Evolutionary conservation across 1,140 invertebrate genomes (phyloP).

Genomic region (Anoplophora glabripennis): DNA sequence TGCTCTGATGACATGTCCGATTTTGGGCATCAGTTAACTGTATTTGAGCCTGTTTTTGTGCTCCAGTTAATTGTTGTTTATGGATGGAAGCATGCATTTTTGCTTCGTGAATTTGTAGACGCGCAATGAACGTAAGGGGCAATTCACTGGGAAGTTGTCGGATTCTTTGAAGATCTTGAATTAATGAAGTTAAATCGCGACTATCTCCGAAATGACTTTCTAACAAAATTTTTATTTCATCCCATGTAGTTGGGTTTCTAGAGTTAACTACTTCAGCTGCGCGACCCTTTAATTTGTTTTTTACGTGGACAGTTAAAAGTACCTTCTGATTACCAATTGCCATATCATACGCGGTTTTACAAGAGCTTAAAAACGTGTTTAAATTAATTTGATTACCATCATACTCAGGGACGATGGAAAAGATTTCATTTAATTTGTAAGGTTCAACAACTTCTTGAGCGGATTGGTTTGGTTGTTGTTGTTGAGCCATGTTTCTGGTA

Average conservation of each 20-base stretch:
- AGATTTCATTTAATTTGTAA: constrained; percentile 18
- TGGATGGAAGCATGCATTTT: constrained; percentile 13
- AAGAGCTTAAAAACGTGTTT: constrained; percentile 13
- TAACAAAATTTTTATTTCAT: constrained; percentile 15
- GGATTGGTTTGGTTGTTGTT: no score
- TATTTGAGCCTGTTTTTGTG: constrained; percentile 17
- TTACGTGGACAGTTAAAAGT: constrained; percentile 18
- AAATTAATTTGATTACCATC: constrained; percentile 17
- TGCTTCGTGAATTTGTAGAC: constrained; percentile 9
- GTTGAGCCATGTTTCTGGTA: no score
- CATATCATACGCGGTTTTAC: constrained; percentile 9
- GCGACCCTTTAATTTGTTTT: constrained; percentile 16
- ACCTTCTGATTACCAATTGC: constrained; percentile 3
- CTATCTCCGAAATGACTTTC: constrained; percentile 14
- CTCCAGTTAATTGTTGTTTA: constrained; percentile 4
- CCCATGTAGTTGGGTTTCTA: constrained; percentile 5
- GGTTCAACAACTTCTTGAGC: no score
- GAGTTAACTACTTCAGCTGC: constrained; percentile 12
- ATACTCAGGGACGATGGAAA: constrained; percentile 18
- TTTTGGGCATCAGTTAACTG: no score
- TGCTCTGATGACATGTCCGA: constrained; percentile 12
- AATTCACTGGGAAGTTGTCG: constrained; percentile 8
- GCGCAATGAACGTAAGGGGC: constrained; percentile 3
- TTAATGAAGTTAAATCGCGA: constrained; percentile 11
- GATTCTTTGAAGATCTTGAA: constrained; percentile 16